A percentile compares a stretch with the other conserved stretches of the same genome.
Evolutionary conservation across 2,888 invertebrate species (phyloP).

Genomic region (Tetragnatha montana): DNA sequence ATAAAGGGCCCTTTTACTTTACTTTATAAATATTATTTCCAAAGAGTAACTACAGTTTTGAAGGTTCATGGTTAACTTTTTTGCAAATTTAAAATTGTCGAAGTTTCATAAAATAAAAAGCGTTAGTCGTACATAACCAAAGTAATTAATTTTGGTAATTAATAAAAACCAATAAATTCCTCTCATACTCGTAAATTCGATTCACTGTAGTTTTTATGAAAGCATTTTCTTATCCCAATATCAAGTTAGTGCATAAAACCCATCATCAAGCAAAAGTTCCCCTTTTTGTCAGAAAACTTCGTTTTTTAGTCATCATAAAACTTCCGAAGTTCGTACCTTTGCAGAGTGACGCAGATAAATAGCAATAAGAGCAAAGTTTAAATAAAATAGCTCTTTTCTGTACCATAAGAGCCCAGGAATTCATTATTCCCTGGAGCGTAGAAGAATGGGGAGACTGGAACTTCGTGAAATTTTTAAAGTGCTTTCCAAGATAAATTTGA

Average conservation of each 20-base stretch:
- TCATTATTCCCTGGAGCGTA: conserved; percentile 45
- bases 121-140: no score
- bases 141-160: no score
- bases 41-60: no score
- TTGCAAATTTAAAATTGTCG: no score
- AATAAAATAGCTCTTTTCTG: conserved; percentile 47
- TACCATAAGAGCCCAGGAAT: background rate
- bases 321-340: conserved; percentile 14
- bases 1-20: no score
- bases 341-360: conserved; percentile 48
- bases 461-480: conserved; percentile 67
- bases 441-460: conserved; percentile 21
- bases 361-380: conserved; percentile 11
- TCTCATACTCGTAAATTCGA: no score
- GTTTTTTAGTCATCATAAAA: conserved; percentile 16
- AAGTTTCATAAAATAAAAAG: no score
- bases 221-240: no score
- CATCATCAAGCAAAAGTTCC: background rate
- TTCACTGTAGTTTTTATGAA: no score
- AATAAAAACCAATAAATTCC: no score
- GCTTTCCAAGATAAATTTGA: conserved; percentile 66
- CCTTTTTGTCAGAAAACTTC: background rate
- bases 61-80: no score
- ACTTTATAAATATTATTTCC: no score
- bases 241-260: background rate